These are phyloP conservation scores for Xenopus laevis DNA, from an alignment of 2,113 vertebrate genomes.

Conservation along the genomic window DNA sequence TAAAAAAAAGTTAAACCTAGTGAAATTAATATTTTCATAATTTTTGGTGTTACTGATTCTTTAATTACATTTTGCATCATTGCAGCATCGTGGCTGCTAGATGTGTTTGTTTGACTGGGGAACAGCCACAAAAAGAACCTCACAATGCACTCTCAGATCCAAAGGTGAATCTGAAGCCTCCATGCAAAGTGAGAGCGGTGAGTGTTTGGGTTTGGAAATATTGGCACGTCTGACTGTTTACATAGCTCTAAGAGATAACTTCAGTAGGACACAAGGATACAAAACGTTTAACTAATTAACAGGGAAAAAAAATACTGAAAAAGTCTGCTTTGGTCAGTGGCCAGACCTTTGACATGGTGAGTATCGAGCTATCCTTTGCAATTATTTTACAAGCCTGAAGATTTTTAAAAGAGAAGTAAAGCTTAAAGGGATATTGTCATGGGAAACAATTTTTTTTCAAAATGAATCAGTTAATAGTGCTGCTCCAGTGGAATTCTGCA, in stretches of 20 bases:
- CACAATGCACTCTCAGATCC: constrained; percentile 46
- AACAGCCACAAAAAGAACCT: constrained; percentile 51
- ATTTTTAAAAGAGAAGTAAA: too few species aligned
- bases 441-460: too few species aligned
- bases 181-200: not conserved
- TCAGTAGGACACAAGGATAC: constrained; percentile 40
- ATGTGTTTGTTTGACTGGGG: constrained; percentile 48
- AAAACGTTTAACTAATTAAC: constrained; percentile 13
- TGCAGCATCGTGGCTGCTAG: not conserved
- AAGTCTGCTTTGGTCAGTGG: too few species aligned
- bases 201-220: constrained; percentile 43
- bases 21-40: too few species aligned
- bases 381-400: too few species aligned
- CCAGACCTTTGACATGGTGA: not conserved
- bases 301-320: constrained; percentile 7
- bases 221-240: constrained; percentile 50
- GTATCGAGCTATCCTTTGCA: not conserved
- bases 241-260: constrained; percentile 27
- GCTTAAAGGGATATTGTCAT: too few species aligned
- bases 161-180: constrained; percentile 45
- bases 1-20: too few species aligned
- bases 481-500: too few species aligned
- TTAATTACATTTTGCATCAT: too few species aligned
- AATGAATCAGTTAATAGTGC: too few species aligned
- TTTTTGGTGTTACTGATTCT: too few species aligned